These are phyloP conservation scores for Leucozona laternaria DNA, from an alignment of 2,888 invertebrate species.

Conservation along the genomic window DNA sequence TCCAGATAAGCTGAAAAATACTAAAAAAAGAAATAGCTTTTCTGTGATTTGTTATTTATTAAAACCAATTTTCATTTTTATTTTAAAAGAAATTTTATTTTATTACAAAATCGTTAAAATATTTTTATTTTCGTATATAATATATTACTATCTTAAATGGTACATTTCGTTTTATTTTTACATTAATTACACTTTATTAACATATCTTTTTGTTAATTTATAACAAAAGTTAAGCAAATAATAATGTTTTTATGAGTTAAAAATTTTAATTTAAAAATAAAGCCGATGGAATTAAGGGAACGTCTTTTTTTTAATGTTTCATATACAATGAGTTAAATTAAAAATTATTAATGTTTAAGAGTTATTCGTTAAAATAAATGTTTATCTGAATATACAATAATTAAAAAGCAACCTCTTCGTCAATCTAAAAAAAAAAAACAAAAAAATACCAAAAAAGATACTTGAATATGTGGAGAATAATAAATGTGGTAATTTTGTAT, in stretches of 20 bases:
- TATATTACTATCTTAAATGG: constrained; percentile 29
- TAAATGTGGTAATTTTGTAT: background rate
- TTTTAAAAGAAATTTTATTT: constrained; percentile 33
- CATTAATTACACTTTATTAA: constrained; percentile 30
- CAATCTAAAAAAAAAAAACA: constrained; percentile 59
- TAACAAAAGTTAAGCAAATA: constrained; percentile 4
- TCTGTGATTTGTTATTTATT: background rate
- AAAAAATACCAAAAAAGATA: constrained; percentile 21
- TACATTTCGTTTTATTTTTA: constrained; percentile 35
- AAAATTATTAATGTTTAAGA: background rate
- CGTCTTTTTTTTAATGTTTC: constrained; percentile 37
- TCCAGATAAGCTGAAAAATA: too few relatives aligned
- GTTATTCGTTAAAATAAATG: background rate
- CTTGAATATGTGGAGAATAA: background rate
- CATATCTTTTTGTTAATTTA: constrained; percentile 17
- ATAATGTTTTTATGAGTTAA: background rate
- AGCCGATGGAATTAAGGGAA: constrained; percentile 43
- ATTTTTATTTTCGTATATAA: background rate
- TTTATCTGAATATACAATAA: constrained; percentile 3
- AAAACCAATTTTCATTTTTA: constrained; percentile 33
- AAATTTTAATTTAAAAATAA: constrained; percentile 15
- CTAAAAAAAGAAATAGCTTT: too few relatives aligned
- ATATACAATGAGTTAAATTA: constrained; percentile 35
- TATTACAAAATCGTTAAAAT: constrained; percentile 50
- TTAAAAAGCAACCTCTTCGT: constrained; percentile 55